Evolutionary conservation across 2,113 vertebrate genomes (phyloP).

Genomic region (Chlorodrepanis virens): DNA sequence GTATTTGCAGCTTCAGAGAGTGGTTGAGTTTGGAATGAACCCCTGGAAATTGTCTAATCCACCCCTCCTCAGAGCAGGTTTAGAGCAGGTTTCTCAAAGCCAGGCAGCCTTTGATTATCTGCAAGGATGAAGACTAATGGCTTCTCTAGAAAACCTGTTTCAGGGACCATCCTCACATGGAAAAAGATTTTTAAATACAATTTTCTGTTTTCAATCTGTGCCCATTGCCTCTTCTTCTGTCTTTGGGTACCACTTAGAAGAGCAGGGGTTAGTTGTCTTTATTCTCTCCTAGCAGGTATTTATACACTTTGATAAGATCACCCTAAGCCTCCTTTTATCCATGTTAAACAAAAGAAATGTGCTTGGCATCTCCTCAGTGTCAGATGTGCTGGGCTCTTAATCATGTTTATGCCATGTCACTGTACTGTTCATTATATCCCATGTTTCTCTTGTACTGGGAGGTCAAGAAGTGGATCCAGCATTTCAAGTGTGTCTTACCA

Average conservation of each 20-base stretch:
- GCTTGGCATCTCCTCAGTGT: not conserved
- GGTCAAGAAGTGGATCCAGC: not conserved
- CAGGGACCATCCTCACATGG: not conserved
- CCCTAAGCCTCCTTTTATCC: not conserved
- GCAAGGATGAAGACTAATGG: not conserved
- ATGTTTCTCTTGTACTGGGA: not conserved
- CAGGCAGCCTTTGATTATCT: not conserved
- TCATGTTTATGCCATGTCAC: not conserved
- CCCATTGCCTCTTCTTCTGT: not conserved
- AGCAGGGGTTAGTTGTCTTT: not conserved
- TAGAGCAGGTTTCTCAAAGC: not conserved
- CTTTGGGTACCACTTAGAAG: not conserved
- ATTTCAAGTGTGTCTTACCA: not conserved
- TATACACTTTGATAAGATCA: not conserved
- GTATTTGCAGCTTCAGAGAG: not conserved
- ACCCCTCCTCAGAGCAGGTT: not conserved
- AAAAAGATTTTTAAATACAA: not conserved
- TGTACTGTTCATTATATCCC: not conserved
- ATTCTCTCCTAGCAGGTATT: not conserved
- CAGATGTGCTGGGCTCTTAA: not conserved
- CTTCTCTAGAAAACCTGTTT: not conserved
- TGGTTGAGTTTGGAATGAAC: not conserved
- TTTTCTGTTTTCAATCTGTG: not conserved
- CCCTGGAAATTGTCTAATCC: not conserved
- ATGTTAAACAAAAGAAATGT: accelerated